A percentile compares a stretch with the other conserved stretches of the same genome.
Evolutionary conservation across 2,113 vertebrate species (phyloP).

Genomic region (Rhinogobius similis): DNA sequence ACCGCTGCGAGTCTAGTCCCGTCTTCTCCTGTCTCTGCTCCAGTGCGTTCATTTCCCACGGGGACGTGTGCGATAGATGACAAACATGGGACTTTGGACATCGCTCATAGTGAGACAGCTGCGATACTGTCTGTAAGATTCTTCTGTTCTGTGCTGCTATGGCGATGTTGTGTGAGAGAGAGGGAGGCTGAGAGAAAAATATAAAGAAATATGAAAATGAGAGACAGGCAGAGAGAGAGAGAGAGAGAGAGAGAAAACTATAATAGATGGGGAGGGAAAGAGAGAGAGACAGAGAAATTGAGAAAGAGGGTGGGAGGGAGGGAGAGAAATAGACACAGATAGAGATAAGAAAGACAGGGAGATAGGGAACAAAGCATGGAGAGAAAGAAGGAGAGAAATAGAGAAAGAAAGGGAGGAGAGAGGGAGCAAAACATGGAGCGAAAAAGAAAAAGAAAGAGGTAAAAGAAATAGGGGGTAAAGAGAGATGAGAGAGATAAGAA

Average conservation of each 20-base stretch:
- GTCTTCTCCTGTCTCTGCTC: constrained; percentile 26
- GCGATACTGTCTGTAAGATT: constrained; percentile 7
- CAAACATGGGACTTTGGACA: constrained; percentile 27
- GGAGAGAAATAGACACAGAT: not conserved
- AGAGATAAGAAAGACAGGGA: no score
- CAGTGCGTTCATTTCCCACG: constrained; percentile 33
- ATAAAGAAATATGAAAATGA: not conserved
- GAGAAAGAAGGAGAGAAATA: not conserved
- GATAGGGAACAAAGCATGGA: not conserved
- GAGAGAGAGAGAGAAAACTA: not conserved
- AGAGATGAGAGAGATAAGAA: not conserved
- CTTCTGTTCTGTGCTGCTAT: not conserved
- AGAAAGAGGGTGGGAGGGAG: not conserved
- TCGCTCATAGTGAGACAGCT: constrained; percentile 26
- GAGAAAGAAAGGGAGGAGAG: not conserved
- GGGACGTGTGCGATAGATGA: constrained; percentile 13
- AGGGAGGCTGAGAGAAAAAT: not conserved
- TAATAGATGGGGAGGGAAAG: no score
- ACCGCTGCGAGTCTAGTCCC: constrained; percentile 10
- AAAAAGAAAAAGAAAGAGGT: not conserved
- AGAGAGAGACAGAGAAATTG: no score
- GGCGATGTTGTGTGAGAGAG: not conserved
- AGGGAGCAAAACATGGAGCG: no score
- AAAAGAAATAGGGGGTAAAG: not conserved
- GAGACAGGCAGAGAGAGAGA: not conserved